Evolutionary conservation across 1,140 invertebrate genomes (phyloP), one percentile per base, ranked within the genome.

Genomic region (Aethina tumida): DNA sequence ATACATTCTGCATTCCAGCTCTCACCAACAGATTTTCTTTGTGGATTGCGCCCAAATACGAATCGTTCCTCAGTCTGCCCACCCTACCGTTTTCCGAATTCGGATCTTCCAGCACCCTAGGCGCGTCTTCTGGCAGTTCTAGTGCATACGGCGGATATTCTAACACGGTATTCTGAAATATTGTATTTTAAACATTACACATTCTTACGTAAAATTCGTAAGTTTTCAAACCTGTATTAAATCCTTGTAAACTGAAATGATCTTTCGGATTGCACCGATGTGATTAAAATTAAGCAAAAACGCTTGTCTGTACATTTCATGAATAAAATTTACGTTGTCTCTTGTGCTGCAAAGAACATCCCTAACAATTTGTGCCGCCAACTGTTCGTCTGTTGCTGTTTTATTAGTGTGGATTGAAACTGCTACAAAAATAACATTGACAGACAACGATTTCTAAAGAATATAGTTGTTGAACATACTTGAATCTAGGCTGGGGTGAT

Each of bases 161-260:
- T 53, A 75, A 65, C 28, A 79, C 66, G 56, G 74, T 87, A 80
- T 69, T 79, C 20, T 49, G n/a, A n/a, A n/a, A n/a, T n/a, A n/a
- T n/a, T n/a, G n/a, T n/a, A n/a, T n/a, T n/a, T n/a, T n/a, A n/a
- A n/a, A n/a, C n/a, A n/a, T n/a, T n/a, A n/a, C n/a, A n/a, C n/a
- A n/a, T n/a, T n/a, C n/a, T n/a, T n/a, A n/a, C n/a, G n/a, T n/a
- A n/a, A n/a, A n/a, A n/a, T n/a, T n/a, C n/a, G n/a, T n/a, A n/a
- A n/a, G n/a, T n/a, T n/a, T n/a, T n/a, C n/a, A n/a, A n/a, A n/a
- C n/a, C 65, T 91, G 85, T 60, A 95, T 94, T 85, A 93, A 94
- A 60, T 97, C 91, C 60, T 92, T 90, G 57, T 96, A 97, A n/a
- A 94, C 83, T 34, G 80, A 75, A 47, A 97, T 91, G 22, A 92